Conservation (phyloP, 2,888 invertebrate species). For the Automeris io region DNA sequence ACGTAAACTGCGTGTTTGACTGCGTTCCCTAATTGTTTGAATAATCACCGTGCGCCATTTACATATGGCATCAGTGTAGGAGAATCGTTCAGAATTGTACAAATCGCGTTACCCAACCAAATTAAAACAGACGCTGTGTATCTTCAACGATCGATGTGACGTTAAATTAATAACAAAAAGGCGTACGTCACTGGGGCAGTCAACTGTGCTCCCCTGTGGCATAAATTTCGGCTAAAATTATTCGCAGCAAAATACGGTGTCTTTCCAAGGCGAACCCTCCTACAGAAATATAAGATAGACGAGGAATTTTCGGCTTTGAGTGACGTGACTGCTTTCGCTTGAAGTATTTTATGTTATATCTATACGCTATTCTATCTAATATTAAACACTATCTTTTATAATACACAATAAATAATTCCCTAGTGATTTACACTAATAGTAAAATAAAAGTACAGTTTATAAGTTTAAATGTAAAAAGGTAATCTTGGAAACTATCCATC, state of each 20-base stretch:
- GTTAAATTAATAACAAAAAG: slow-evolving; percentile 27
- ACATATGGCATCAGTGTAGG: no score
- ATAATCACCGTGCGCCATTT: no score
- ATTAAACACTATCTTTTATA: no score
- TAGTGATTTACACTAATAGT: no score
- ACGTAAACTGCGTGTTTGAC: no score
- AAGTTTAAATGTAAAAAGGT: no score
- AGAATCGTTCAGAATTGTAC: no score
- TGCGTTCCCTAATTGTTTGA: no score
- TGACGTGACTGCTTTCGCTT: slow-evolving; percentile 34
- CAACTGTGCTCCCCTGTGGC: slow-evolving; percentile 35
- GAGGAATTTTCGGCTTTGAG: slow-evolving; percentile 45
- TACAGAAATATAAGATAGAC: slow-evolving; percentile 41
- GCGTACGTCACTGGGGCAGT: slow-evolving; percentile 27
- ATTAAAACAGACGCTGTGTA: slow-evolving; percentile 19
- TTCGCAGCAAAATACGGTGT: slow-evolving; percentile 31
- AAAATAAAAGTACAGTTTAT: no score
- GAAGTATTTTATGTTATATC: slow-evolving; percentile 31
- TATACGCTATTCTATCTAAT: slow-evolving; percentile 6
- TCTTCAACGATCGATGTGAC: slow-evolving; percentile 21
- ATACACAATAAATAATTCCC: no score
- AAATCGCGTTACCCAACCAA: no score
- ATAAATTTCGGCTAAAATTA: slow-evolving; percentile 38
- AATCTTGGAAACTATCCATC: no score
- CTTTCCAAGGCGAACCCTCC: slow-evolving; percentile 34